These are phyloP conservation scores for Hyla sarda DNA, from an alignment of 2,113 vertebrate species.

Conservation along the genomic window DNA sequence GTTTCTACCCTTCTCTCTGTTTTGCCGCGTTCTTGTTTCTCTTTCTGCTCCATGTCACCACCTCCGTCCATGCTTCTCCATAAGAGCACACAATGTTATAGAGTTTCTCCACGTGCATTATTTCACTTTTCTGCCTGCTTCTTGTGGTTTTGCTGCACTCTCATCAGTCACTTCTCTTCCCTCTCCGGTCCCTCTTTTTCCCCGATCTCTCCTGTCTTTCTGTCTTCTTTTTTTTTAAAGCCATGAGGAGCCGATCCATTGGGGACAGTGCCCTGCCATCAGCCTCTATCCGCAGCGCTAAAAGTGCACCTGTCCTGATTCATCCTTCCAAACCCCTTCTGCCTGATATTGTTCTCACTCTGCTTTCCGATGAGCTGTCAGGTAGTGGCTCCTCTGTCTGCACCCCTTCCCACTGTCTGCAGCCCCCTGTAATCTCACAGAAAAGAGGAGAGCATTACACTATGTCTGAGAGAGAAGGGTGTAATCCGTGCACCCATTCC, in stretches of 20 bases:
- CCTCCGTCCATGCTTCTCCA: neutral
- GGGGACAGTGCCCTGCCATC: constrained; percentile 99
- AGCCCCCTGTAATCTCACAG: constrained; percentile 28
- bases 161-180: constrained; percentile 77
- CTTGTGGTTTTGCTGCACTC: constrained; percentile 82
- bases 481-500: neutral
- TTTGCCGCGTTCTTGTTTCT: neutral
- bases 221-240: constrained; percentile 83
- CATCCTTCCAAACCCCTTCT: constrained; percentile 99
- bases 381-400: constrained; percentile 95
- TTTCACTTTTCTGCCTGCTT: constrained; percentile 81
- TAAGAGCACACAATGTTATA: constrained; percentile 10
- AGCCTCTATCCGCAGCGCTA: constrained; percentile 99
- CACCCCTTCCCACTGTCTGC: constrained; percentile 71
- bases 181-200: constrained; percentile 82
- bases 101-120: constrained; percentile 10
- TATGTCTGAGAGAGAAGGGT: neutral
- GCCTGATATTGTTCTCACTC: constrained; percentile 96
- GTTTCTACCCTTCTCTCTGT: neutral
- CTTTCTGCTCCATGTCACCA: neutral
- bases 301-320: constrained; percentile 99
- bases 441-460: neutral
- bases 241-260: constrained; percentile 99
- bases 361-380: constrained; percentile 99
- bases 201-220: constrained; percentile 69